A percentile compares a stretch with the other conserved stretches of the same genome.
phyloP scores from a whole-genome alignment of 2,888 invertebrate species.

The Margaritifera margaritifera region DNA sequence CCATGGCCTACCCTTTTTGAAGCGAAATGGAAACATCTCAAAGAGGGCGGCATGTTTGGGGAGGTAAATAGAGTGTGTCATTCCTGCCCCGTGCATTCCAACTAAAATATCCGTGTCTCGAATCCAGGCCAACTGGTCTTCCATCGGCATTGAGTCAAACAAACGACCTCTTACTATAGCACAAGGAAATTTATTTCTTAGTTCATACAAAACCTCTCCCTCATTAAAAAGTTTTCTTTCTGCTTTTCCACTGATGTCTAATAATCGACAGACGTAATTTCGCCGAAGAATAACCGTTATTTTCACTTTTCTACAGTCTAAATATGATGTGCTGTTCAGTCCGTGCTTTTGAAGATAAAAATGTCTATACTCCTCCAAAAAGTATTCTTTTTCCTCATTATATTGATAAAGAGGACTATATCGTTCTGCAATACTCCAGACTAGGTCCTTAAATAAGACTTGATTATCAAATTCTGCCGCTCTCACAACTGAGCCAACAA shows the following conservation, averaged over 20 bases:
- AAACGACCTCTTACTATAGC: constrained; percentile 49
- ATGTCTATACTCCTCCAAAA: constrained; percentile 52
- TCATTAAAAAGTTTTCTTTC: constrained; percentile 63
- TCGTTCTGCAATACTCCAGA: constrained; percentile 53
- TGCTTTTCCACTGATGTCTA: constrained; percentile 57
- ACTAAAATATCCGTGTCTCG: constrained; percentile 57
- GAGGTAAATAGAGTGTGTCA: constrained; percentile 63
- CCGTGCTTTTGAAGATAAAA: constrained; percentile 49
- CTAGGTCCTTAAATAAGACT: constrained; percentile 35
- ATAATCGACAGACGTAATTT: constrained; percentile 62
- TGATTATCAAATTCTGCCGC: constrained; percentile 35
- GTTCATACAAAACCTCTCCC: constrained; percentile 41
- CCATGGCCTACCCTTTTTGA: constrained; percentile 38
- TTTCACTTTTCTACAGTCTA: constrained; percentile 45
- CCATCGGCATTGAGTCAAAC: constrained; percentile 57
- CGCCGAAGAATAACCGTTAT: constrained; percentile 56
- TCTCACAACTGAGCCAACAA: constrained; percentile 48
- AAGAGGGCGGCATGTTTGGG: constrained; percentile 54
- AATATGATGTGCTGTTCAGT: constrained; percentile 9
- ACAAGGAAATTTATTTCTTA: constrained; percentile 21
- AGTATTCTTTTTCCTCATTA: constrained; percentile 28
- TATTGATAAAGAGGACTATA: constrained; percentile 47
- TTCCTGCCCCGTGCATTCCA: constrained; percentile 68
- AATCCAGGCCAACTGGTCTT: constrained; percentile 53
- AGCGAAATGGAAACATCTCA: constrained; percentile 54